Evolutionary conservation across 2,888 invertebrate species (phyloP).

Genomic region (Dolichomitus sp.): DNA sequence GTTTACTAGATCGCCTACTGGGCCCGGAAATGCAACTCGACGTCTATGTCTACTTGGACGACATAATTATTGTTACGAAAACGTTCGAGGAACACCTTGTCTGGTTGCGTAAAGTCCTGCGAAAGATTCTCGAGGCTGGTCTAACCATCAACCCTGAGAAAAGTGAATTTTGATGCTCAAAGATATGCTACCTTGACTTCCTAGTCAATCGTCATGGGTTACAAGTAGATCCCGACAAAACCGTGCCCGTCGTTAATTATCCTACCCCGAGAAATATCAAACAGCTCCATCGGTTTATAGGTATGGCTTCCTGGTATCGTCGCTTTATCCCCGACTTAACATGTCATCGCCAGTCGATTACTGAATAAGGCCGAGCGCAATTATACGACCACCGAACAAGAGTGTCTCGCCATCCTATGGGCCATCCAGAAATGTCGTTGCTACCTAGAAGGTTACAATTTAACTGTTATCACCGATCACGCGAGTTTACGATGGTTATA

Average conservation of each 20-base stretch:
- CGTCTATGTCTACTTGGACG: background rate
- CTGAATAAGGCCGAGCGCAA: conserved; percentile 53
- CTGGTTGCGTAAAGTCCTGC: background rate
- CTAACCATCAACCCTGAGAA: background rate
- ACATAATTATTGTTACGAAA: background rate
- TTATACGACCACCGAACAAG: conserved; percentile 66
- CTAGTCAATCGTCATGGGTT: background rate
- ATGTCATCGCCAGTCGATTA: conserved; percentile 65
- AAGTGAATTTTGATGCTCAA: background rate
- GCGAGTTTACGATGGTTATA: conserved; percentile 68
- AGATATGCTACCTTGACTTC: background rate
- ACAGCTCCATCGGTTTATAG: background rate
- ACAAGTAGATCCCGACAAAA: background rate
- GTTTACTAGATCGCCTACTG: background rate
- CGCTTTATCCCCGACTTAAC: conserved; percentile 10
- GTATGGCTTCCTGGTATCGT: background rate
- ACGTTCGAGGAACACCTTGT: background rate
- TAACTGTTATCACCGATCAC: conserved; percentile 70
- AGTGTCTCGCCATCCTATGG: conserved; percentile 70
- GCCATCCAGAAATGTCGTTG: conserved; percentile 63
- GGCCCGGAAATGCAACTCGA: background rate
- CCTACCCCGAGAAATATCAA: background rate
- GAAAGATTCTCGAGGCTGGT: background rate
- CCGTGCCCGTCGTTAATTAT: background rate
- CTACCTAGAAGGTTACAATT: conserved; percentile 68